phyloP scores from a whole-genome alignment of 2,888 invertebrate species.

The Drosophila heteroneura region DNA sequence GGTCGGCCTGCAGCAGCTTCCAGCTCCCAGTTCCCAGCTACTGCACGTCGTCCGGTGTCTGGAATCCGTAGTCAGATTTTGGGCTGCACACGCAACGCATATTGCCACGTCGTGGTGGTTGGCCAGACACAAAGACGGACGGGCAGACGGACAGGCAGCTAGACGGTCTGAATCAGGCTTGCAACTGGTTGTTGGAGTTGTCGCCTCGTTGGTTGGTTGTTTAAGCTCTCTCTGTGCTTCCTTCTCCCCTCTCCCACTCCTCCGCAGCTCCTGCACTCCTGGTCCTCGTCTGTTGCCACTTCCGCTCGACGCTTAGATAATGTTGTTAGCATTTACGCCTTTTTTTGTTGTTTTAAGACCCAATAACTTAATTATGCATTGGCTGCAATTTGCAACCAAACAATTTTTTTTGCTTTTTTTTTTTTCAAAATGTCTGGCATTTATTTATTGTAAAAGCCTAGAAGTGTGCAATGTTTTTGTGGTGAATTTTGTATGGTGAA shows the following conservation, averaged over 20 bases:
- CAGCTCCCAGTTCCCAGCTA: conserved; percentile 6
- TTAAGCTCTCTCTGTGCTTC: conserved; percentile 10
- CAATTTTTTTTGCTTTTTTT: conserved; percentile 13
- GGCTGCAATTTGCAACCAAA: conserved; percentile 62
- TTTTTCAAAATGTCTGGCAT: conserved; percentile 63
- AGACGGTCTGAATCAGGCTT: conserved; percentile 12
- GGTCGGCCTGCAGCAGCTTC: neutral
- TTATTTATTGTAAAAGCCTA: conserved; percentile 33
- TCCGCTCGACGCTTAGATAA: conserved; percentile 67
- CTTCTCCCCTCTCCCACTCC: neutral
- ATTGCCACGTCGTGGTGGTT: conserved; percentile 69
- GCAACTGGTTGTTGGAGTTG: conserved; percentile 62
- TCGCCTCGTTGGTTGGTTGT: conserved; percentile 52
- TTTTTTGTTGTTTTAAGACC: conserved; percentile 38
- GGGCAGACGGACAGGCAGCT: conserved; percentile 9
- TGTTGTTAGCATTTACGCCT: conserved; percentile 60
- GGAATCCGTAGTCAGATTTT: conserved; percentile 50
- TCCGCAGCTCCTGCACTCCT: neutral
- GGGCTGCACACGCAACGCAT: conserved; percentile 61
- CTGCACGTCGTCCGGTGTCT: conserved; percentile 22
- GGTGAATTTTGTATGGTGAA: neutral
- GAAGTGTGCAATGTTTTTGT: conserved; percentile 47
- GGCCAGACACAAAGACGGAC: conserved; percentile 62
- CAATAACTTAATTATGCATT: conserved; percentile 77
- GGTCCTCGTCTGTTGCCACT: conserved; percentile 12